Percentiles rank a stretch among this genome's conserved stretches.
Evolutionary conservation across 1,140 invertebrate genomes (phyloP).

Genomic region (Drosophila lacteicornis): DNA sequence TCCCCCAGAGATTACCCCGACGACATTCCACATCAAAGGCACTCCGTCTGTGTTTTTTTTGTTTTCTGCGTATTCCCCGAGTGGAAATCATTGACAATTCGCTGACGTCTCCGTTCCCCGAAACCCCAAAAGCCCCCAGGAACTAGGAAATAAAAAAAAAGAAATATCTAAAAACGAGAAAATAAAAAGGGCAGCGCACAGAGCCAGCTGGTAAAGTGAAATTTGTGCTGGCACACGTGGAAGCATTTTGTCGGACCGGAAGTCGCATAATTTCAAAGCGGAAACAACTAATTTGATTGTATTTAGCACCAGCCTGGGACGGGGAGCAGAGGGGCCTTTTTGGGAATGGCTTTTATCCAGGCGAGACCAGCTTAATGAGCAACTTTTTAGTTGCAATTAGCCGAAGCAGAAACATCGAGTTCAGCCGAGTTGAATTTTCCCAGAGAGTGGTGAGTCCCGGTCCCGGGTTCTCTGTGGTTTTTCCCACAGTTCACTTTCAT

Average conservation of each 20-base stretch:
- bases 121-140: constrained; percentile 11
- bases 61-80: constrained; percentile 17
- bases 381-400: constrained; percentile 80
- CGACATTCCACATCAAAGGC: constrained; percentile 21
- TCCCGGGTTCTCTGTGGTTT: constrained; percentile 41
- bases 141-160: constrained; percentile 15
- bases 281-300: constrained; percentile 79
- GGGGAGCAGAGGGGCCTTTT: neutral
- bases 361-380: constrained; percentile 62
- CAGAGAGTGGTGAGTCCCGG: neutral
- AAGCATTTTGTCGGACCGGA: constrained; percentile 64
- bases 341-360: constrained; percentile 13
- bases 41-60: neutral
- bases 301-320: constrained; percentile 56
- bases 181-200: constrained; percentile 19
- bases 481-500: constrained; percentile 73
- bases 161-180: neutral
- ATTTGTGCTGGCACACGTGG: constrained; percentile 52
- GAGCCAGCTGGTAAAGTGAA: constrained; percentile 4
- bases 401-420: constrained; percentile 19
- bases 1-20: neutral
- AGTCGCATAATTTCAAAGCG: constrained; percentile 73
- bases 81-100: constrained; percentile 49
- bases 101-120: constrained; percentile 18
- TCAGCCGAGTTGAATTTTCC: constrained; percentile 17